phyloP scores from a whole-genome alignment of 2,888 invertebrate genomes.

The Thalpophila matura region DNA sequence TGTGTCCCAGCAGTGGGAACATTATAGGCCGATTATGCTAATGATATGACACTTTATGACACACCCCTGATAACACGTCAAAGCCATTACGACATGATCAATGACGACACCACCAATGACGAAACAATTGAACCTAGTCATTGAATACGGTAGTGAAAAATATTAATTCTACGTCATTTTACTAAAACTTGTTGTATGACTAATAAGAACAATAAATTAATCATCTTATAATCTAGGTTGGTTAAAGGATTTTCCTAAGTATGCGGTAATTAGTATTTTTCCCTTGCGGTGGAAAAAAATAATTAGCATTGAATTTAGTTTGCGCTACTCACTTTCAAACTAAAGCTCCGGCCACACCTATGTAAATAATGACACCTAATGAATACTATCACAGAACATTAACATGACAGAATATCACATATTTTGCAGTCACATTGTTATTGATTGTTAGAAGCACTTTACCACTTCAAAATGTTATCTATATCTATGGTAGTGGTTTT shows the following conservation, averaged over 20 bases:
- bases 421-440: slow-evolving; percentile 65
- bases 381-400: slow-evolving; percentile 39
- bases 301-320: slow-evolving; percentile 23
- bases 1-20: no score
- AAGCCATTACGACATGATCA: not conserved
- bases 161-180: not conserved
- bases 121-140: slow-evolving; percentile 5
- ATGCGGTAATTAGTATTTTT: slow-evolving; percentile 31
- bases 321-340: slow-evolving; percentile 45
- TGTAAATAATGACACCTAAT: slow-evolving; percentile 23
- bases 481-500: slow-evolving; percentile 28
- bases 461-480: slow-evolving; percentile 20
- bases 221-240: slow-evolving; percentile 15
- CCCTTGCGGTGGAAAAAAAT: slow-evolving; percentile 29
- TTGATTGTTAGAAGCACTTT: slow-evolving; percentile 44
- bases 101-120: slow-evolving; percentile 38
- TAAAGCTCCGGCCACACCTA: slow-evolving; percentile 27
- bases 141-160: slow-evolving; percentile 8
- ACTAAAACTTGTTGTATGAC: slow-evolving; percentile 23
- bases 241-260: slow-evolving; percentile 19
- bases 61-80: slow-evolving; percentile 36
- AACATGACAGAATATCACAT: slow-evolving; percentile 29
- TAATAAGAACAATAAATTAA: slow-evolving; percentile 8
- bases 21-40: no score
- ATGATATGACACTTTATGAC: slow-evolving; percentile 27